Evolutionary conservation across 2,888 invertebrate species (phyloP).

Genomic region (Platycnemis pennipes): DNA sequence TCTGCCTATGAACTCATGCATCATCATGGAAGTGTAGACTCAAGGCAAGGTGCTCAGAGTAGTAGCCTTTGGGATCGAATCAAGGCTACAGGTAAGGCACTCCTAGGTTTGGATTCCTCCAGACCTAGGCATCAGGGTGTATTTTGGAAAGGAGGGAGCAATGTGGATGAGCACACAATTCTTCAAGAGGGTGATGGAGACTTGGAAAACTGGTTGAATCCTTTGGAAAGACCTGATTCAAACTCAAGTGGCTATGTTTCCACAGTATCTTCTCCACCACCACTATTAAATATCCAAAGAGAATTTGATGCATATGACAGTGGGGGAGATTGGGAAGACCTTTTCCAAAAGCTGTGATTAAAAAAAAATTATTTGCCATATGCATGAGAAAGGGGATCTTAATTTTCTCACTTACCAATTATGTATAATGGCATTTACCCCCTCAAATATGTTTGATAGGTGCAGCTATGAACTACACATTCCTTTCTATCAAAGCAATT

Average conservation of each 20-base stretch:
- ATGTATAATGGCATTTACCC: neutral
- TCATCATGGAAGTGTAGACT: neutral
- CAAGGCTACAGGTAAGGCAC: constrained; percentile 34
- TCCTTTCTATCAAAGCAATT: constrained; percentile 1
- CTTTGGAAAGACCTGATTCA: constrained; percentile 45
- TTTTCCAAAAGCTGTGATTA: constrained; percentile 33
- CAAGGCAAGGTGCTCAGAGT: neutral
- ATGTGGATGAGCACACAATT: neutral
- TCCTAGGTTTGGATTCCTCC: neutral
- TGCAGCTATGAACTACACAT: constrained; percentile 2
- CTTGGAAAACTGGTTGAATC: neutral
- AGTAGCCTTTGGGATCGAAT: constrained; percentile 22
- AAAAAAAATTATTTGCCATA: neutral
- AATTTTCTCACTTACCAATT: neutral
- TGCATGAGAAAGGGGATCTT: neutral
- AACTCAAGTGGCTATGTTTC: constrained; percentile 48
- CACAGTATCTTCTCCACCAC: constrained; percentile 20
- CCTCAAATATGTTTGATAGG: neutral
- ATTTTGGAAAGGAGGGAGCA: neutral
- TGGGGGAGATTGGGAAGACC: constrained; percentile 42
- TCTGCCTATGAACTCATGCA: neutral
- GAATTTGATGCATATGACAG: constrained; percentile 24
- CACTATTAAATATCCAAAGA: constrained; percentile 2
- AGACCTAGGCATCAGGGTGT: neutral
- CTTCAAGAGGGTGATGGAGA: neutral